phyloP scores from a whole-genome alignment of 2,113 vertebrate genomes.

The Corvus moneduloides region DNA sequence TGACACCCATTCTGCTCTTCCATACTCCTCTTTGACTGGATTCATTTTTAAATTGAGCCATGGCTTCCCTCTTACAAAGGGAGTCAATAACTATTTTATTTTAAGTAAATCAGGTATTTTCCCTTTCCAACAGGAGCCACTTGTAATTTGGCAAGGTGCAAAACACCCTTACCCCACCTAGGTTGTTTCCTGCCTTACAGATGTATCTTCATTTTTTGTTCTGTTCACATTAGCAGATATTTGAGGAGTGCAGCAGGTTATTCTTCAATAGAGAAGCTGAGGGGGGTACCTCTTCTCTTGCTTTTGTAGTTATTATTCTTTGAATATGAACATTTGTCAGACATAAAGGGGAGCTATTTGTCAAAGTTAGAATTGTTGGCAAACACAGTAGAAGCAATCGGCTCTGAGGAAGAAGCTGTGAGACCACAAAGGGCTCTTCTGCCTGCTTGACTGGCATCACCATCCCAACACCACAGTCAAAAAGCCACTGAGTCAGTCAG shows the following conservation, averaged over 20 bases:
- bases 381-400: not conserved
- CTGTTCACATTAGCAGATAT: not conserved
- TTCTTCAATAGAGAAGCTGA: not conserved
- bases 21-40: not conserved
- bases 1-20: not conserved
- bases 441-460: not conserved
- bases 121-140: not conserved
- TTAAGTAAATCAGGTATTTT: not conserved
- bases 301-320: conserved; percentile 6
- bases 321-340: not conserved
- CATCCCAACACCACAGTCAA: not conserved
- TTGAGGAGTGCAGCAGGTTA: not conserved
- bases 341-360: not conserved
- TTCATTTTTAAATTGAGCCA: not conserved
- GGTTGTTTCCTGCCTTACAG: not conserved
- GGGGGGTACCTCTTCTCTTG: not conserved
- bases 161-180: not conserved
- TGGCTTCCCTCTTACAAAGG: not conserved
- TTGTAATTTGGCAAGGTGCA: not conserved
- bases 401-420: not conserved
- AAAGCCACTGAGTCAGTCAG: not conserved
- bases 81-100: not conserved
- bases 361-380: not conserved
- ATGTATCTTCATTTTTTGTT: not conserved
- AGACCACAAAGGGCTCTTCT: not conserved